Percentiles rank a stretch among this genome's conserved stretches.
Evolutionary conservation across 1,140 invertebrate genomes (phyloP).

Genomic region (Drosophila azteca): DNA sequence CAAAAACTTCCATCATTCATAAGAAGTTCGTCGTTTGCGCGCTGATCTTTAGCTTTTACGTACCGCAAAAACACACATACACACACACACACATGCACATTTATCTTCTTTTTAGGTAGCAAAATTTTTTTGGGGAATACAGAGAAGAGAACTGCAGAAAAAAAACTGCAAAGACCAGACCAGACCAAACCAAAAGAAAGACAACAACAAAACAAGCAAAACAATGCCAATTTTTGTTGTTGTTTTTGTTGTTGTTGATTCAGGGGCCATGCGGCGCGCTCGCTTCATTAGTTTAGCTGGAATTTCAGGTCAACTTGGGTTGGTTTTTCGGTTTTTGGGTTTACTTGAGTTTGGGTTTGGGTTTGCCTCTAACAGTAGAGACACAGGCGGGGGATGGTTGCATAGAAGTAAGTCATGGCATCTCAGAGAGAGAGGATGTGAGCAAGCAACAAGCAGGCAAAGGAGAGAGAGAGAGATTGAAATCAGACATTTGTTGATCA

Average conservation of each 20-base stretch:
- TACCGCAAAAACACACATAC: constrained; percentile 1
- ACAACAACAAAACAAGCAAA: constrained; percentile 22
- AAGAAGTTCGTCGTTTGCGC: constrained; percentile 31
- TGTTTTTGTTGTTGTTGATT: constrained; percentile 12
- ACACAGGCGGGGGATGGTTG: constrained; percentile 16
- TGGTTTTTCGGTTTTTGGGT: constrained; percentile 9
- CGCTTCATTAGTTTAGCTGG: constrained; percentile 69
- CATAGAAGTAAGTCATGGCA: not conserved
- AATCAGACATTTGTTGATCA: not conserved
- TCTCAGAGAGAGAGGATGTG: too few relatives aligned
- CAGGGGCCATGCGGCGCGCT: constrained; percentile 41
- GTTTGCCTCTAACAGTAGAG: constrained; percentile 23
- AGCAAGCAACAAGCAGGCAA: too few relatives aligned
- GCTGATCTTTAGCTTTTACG: constrained; percentile 1
- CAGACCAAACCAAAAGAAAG: constrained; percentile 33
- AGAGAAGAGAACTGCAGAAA: constrained; percentile 27
- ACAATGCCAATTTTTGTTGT: constrained; percentile 49
- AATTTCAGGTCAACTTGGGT: constrained; percentile 63
- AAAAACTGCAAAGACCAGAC: constrained; percentile 24
- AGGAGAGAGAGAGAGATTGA: not conserved
- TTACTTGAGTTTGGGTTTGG: constrained; percentile 20
- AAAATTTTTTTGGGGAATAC: constrained; percentile 23
- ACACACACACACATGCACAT: constrained; percentile 10
- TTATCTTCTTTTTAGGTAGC: constrained; percentile 37
- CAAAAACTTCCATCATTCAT: constrained; percentile 56